A percentile compares a stretch with the other conserved stretches of the same genome.
Conservation (phyloP, 2,113 vertebrate genomes). For the Spea bombifrons region DNA sequence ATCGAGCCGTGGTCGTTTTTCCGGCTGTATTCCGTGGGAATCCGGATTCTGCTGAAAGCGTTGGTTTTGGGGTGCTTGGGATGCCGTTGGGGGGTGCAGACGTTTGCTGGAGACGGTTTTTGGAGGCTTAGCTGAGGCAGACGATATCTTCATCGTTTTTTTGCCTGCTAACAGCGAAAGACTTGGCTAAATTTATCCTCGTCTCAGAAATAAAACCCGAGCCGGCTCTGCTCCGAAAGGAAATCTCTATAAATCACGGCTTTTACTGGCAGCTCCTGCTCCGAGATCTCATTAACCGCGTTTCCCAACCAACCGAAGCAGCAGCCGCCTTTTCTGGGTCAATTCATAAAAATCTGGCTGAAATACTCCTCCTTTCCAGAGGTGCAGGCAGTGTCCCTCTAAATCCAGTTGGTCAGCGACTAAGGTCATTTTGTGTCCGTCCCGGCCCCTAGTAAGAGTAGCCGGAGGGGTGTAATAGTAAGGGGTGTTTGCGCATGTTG, state of each 20-base stretch:
- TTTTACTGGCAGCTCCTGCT: neutral
- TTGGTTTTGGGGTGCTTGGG: conserved; percentile 16
- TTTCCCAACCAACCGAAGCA: neutral
- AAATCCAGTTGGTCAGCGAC: no score
- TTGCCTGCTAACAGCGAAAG: neutral
- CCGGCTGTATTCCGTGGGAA: neutral
- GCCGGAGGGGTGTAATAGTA: no score
- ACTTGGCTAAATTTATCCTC: conserved; percentile 29
- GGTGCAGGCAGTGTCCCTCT: no score
- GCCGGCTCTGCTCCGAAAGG: neutral
- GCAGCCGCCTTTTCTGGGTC: no score
- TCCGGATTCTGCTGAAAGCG: neutral
- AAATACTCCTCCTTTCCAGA: no score
- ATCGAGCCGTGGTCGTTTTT: neutral
- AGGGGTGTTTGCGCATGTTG: no score
- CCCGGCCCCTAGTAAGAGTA: no score
- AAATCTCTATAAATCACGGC: neutral
- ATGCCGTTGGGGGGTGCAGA: conserved; percentile 23
- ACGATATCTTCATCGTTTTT: conserved; percentile 4
- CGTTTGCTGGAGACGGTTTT: no score
- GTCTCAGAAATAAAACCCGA: conserved; percentile 14
- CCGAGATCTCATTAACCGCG: neutral
- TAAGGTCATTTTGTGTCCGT: no score
- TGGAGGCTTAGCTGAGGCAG: conserved; percentile 26
- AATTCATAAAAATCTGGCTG: no score